Percentiles rank a stretch among this genome's conserved stretches.
Evolutionary conservation across 1,140 invertebrate genomes (phyloP).

Genomic region (Ectropis grisescens): DNA sequence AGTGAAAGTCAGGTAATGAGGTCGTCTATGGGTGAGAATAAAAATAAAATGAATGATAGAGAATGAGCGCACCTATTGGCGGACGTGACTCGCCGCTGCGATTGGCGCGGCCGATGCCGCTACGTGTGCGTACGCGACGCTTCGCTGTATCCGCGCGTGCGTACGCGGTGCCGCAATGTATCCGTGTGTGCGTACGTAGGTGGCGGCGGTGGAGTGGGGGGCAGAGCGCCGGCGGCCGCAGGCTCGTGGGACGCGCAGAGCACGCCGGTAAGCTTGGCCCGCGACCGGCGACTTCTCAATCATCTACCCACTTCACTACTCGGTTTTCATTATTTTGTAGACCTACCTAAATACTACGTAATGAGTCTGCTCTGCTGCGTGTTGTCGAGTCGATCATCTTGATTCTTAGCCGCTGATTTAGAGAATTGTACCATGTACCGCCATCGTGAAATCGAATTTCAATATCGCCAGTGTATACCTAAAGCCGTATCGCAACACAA

Average conservation of each 20-base stretch:
- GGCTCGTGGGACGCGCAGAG: conserved; percentile 60
- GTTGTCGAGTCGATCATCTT: conserved; percentile 56
- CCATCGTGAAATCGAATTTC: too few relatives aligned
- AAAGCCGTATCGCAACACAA: too few relatives aligned
- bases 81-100: too few relatives aligned
- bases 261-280: conserved; percentile 64
- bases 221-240: conserved; percentile 40
- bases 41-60: too few relatives aligned
- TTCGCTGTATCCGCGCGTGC: too few relatives aligned
- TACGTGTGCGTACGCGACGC: too few relatives aligned
- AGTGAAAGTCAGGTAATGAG: too few relatives aligned
- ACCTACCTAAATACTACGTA: conserved; percentile 47
- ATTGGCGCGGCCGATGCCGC: too few relatives aligned
- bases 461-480: too few relatives aligned
- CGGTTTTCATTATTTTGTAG: conserved; percentile 63
- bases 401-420: conserved; percentile 51
- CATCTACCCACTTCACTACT: conserved; percentile 48
- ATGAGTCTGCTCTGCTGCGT: conserved; percentile 64
- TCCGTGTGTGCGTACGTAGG: conserved; percentile 59
- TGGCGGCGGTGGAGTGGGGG: conserved; percentile 57
- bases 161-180: conserved; percentile 30
- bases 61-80: too few relatives aligned
- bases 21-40: too few relatives aligned
- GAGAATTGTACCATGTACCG: conserved; percentile 48
- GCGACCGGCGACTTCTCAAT: conserved; percentile 38